phyloP scores from a whole-genome alignment of 2,888 invertebrate species.

The Junonia oenone region DNA sequence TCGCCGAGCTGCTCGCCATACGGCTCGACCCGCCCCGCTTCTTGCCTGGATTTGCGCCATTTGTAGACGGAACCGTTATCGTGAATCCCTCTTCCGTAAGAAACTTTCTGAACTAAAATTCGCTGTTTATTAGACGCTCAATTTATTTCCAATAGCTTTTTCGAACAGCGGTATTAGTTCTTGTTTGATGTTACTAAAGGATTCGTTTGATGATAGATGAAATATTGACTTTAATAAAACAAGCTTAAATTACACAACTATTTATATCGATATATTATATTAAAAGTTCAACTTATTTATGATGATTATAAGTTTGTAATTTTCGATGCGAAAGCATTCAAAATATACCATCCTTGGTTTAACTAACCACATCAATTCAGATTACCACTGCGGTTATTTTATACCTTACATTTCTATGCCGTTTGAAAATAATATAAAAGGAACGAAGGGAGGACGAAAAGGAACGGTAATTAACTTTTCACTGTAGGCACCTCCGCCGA shows the following conservation, averaged over 20 bases:
- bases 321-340: too few relatives aligned
- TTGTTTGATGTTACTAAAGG: not conserved
- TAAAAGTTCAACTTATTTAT: too few relatives aligned
- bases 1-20: slow-evolving; percentile 86
- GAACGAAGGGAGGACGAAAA: not conserved
- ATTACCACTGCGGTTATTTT: too few relatives aligned
- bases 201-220: too few relatives aligned
- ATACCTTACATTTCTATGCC: not conserved
- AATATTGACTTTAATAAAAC: too few relatives aligned
- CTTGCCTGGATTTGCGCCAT: slow-evolving; percentile 95
- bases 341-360: too few relatives aligned
- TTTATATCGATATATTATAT: too few relatives aligned
- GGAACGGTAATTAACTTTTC: not conserved
- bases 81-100: slow-evolving; percentile 82
- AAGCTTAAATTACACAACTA: too few relatives aligned
- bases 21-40: slow-evolving; percentile 89
- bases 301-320: too few relatives aligned
- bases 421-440: not conserved
- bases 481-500: slow-evolving; percentile 75
- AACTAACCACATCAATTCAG: too few relatives aligned
- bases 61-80: slow-evolving; percentile 93
- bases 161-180: not conserved
- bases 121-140: not conserved
- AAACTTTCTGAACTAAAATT: slow-evolving; percentile 5
- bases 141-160: slow-evolving; percentile 10